Conservation (phyloP, 2,113 vertebrate genomes). For the Nanorana parkeri region DNA sequence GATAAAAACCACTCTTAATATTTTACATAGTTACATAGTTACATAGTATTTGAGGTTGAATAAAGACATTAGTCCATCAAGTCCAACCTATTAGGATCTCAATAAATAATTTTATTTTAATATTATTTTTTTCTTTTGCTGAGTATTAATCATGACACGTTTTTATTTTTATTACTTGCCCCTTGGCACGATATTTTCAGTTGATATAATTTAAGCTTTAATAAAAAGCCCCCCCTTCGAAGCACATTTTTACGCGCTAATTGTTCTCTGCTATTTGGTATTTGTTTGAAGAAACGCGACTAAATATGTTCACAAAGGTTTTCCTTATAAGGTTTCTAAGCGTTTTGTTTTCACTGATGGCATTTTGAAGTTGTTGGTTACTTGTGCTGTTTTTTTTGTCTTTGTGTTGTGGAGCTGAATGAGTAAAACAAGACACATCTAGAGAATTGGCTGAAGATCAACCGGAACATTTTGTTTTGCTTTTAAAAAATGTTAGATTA, state of each 20-base stretch:
- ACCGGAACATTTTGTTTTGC: slow-evolving; percentile 53
- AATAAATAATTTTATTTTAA: no score
- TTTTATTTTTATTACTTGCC: background rate
- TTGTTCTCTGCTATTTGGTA: slow-evolving; percentile 18
- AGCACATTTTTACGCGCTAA: background rate
- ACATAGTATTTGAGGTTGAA: no score
- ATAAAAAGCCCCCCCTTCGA: background rate
- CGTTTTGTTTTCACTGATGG: slow-evolving; percentile 20
- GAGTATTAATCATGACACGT: no score
- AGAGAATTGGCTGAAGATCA: slow-evolving; percentile 46
- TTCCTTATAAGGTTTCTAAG: slow-evolving; percentile 38
- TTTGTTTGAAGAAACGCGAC: slow-evolving; percentile 17
- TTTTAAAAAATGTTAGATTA: slow-evolving; percentile 51
- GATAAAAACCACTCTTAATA: no score
- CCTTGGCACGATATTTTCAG: background rate
- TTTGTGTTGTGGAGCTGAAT: slow-evolving; percentile 39
- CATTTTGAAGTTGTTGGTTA: slow-evolving; percentile 31
- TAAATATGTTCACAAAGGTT: background rate
- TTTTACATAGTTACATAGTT: no score
- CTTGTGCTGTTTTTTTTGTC: slow-evolving; percentile 26
- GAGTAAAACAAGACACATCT: slow-evolving; percentile 47
- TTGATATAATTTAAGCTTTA: background rate
- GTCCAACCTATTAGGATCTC: no score
- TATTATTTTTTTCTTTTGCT: no score
- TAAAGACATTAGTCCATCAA: no score